Conservation (phyloP, 2,797 vertebrate genomes). For the Pipistrellus pygmaeus region DNA sequence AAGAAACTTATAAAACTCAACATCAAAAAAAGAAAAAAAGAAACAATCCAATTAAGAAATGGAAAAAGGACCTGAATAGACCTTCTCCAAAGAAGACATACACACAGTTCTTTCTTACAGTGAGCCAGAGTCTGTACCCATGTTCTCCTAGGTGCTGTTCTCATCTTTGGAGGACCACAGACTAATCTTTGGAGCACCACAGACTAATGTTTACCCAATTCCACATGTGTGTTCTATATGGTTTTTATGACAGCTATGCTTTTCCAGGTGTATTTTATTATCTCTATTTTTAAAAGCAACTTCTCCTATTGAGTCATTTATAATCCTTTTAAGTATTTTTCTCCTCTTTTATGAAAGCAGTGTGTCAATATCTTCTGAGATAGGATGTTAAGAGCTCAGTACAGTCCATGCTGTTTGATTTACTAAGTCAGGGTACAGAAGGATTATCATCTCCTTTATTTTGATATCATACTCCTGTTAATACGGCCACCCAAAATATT, state of each 20-base stretch:
- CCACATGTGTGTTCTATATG: background rate
- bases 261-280: background rate
- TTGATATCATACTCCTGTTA: background rate
- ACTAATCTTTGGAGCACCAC: background rate
- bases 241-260: background rate
- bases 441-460: conserved; percentile 9
- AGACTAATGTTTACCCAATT: background rate
- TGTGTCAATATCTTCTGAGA: background rate
- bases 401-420: background rate
- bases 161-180: background rate
- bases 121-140: background rate
- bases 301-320: background rate
- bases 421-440: background rate
- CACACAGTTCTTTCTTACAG: background rate
- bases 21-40: background rate
- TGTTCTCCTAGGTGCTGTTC: background rate
- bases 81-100: background rate
- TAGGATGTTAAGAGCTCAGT: background rate
- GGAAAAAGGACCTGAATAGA: background rate
- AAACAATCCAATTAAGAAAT: background rate
- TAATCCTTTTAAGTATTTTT: background rate
- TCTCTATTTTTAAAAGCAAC: background rate
- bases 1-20: background rate
- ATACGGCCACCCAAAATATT: background rate
- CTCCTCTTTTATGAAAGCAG: background rate